Base-by-base conservation (phyloP, 1,140 invertebrate genomes). In the Muscidifurax raptorellus region DNA sequence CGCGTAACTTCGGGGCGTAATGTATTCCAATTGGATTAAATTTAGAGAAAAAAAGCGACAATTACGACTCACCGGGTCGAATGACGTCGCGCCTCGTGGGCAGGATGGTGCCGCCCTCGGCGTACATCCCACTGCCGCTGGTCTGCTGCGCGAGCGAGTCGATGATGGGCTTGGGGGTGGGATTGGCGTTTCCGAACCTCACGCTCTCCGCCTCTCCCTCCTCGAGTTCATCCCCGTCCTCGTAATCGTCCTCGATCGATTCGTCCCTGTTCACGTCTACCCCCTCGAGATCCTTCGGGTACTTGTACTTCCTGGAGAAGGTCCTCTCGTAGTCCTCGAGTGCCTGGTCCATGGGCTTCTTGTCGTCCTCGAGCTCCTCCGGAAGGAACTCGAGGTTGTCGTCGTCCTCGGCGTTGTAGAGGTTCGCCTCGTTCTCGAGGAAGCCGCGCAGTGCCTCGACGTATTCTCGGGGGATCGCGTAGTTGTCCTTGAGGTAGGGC, bases 41-140 rank as follows among this genome's bases (percentile, higher is more conserved):
- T n/a, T n/a, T n/a, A 36, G 7, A 59, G 22, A 59, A 59, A 22
- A 22, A 22, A 7, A 59, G 18, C 4, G 22, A 6, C 52, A 18
- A n/a, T 77, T 59, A 67, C 30, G 25, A 77, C 80, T 67, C 40
- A 28, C 86, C 82, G n/a, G 86, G 64, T 79, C 83, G 64, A 52
- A 86, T 79, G 0, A 86, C 84, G 27, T 86, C 72, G 3, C 81
- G 47, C 32, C 44, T 72, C 7, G 85, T 32, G 47, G 90, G 76
- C 80, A 94, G 92, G 0, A 96, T 93, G 1, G 95, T 86, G 22
- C 95, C 95, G 22, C 95, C 95, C 90, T 96, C 95, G 0, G 94
- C 95, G 87, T 94, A 96, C 1, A 95, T 90, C 13, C 93, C 92
- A 67, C 87, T 86, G 30, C 87, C 86, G 30, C 87, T 85, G 86